Percentiles rank a stretch among this genome's conserved stretches.
phyloP scores from a whole-genome alignment of 2,113 vertebrate species.

The Manacus vitellinus region DNA sequence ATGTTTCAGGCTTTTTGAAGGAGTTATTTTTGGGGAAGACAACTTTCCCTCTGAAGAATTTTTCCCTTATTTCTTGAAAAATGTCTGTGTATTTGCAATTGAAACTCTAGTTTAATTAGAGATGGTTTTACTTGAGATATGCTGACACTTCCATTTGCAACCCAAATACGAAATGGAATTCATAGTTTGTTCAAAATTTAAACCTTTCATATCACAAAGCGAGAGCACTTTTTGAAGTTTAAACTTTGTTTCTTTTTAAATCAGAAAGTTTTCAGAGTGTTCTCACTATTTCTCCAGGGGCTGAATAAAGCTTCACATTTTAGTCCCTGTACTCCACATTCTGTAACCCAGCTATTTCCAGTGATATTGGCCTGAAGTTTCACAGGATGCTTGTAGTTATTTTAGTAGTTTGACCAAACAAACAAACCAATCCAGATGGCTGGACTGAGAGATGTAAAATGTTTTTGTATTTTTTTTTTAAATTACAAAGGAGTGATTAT shows the following conservation, averaged over 20 bases:
- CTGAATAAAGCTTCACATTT: background rate
- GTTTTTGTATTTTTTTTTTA: background rate
- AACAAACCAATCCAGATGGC: constrained; percentile 33
- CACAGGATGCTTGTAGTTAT: constrained; percentile 17
- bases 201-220: background rate
- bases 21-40: background rate
- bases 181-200: background rate
- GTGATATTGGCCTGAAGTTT: constrained; percentile 26
- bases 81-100: background rate
- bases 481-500: constrained; percentile 9
- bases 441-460: background rate
- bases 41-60: background rate
- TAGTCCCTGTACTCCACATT: background rate
- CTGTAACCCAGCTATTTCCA: constrained; percentile 26
- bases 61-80: background rate
- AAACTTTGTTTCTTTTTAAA: background rate
- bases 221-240: background rate
- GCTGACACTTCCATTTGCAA: background rate
- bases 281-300: background rate
- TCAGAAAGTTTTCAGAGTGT: background rate
- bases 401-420: constrained; percentile 38
- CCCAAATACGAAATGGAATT: background rate
- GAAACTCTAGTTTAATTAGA: background rate
- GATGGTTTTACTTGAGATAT: background rate
- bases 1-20: background rate